Conservation (phyloP, 2,888 invertebrate genomes). For the Drosophila incognita region DNA sequence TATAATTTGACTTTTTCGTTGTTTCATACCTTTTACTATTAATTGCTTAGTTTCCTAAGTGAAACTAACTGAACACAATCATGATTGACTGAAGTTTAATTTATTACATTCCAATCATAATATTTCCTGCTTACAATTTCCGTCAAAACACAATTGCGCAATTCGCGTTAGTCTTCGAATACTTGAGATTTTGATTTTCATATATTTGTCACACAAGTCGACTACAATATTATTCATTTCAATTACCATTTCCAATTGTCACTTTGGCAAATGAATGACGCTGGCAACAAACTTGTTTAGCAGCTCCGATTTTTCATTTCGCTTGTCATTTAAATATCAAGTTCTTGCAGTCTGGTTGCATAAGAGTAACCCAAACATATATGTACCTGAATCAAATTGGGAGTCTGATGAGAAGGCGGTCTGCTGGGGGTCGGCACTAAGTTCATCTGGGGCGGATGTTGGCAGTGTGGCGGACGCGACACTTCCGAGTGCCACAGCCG, state of each 20-base stretch:
- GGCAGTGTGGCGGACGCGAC: constrained; percentile 62
- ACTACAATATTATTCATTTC: constrained; percentile 11
- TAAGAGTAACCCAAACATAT: constrained; percentile 35
- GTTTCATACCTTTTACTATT: neutral
- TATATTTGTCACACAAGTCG: constrained; percentile 13
- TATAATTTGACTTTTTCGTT: neutral
- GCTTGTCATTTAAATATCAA: constrained; percentile 71
- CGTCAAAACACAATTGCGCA: constrained; percentile 20
- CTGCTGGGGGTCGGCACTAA: constrained; percentile 41
- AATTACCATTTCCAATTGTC: constrained; percentile 26
- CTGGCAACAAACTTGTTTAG: constrained; percentile 65
- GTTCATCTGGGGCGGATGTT: constrained; percentile 39
- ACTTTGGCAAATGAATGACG: constrained; percentile 62
- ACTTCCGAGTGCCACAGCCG: constrained; percentile 80
- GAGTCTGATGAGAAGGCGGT: constrained; percentile 24
- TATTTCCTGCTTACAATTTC: constrained; percentile 19
- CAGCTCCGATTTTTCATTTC: constrained; percentile 20
- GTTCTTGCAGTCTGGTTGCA: constrained; percentile 66
- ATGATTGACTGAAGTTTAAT: neutral
- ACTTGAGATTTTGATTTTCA: constrained; percentile 2
- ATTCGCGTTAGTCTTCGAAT: constrained; percentile 2
- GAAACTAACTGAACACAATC: neutral
- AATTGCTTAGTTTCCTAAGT: neutral
- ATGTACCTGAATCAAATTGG: constrained; percentile 57
- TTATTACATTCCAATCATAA: neutral